A percentile compares a stretch with the other conserved stretches of the same genome.
Conservation (phyloP, 64 coral and sea anemone genomes). For the Stichodactyla helianthus region DNA sequence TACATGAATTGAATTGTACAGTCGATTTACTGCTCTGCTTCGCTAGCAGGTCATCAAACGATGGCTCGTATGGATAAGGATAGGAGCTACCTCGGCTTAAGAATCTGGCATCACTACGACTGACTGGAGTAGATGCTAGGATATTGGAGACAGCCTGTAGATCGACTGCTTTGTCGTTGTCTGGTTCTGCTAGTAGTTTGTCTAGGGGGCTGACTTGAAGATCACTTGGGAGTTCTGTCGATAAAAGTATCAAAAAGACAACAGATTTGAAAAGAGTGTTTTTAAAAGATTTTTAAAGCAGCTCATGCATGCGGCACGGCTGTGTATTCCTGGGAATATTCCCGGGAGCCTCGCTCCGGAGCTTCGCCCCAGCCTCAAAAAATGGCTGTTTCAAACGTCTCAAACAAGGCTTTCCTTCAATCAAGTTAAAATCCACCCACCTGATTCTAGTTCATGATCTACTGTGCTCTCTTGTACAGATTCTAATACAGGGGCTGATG, state of each 20-base stretch:
- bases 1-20: constrained; percentile 81
- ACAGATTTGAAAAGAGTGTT: background rate
- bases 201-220: background rate
- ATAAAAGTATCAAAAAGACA: background rate
- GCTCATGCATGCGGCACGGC: too few relatives aligned
- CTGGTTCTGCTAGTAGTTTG: background rate
- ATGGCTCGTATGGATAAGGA: constrained; percentile 62
- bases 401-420: too few relatives aligned
- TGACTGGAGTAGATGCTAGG: background rate
- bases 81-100: constrained; percentile 65
- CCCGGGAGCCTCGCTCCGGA: too few relatives aligned
- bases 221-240: background rate
- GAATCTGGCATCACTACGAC: constrained; percentile 36
- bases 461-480: constrained; percentile 15
- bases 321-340: too few relatives aligned
- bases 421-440: background rate
- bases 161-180: background rate
- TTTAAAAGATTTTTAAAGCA: too few relatives aligned
- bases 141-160: constrained; percentile 8
- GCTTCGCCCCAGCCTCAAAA: too few relatives aligned
- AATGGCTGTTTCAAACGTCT: too few relatives aligned
- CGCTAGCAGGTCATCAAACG: constrained; percentile 63
- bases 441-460: constrained; percentile 6
- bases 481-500: constrained; percentile 41
- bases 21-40: constrained; percentile 62